phyloP scores from a whole-genome alignment of 2,888 invertebrate genomes.

The Campopleginae sp. region DNA sequence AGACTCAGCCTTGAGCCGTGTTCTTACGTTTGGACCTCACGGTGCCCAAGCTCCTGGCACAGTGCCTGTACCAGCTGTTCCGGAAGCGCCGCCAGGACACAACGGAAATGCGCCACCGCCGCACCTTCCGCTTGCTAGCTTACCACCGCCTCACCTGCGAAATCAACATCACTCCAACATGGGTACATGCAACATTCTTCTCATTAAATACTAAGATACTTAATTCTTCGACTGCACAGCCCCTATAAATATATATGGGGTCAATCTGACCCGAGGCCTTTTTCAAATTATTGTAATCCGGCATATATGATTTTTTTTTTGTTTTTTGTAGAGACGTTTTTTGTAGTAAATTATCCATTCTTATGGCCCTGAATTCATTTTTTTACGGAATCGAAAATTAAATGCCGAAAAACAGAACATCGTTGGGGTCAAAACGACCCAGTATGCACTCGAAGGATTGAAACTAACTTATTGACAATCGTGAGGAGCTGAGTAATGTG shows the following conservation, averaged over 20 bases:
- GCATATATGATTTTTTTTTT: too few species aligned
- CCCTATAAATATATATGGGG: too few species aligned
- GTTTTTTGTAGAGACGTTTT: too few species aligned
- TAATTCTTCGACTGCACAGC: too few species aligned
- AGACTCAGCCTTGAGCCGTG: constrained; percentile 88
- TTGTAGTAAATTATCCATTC: too few species aligned
- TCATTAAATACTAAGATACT: not conserved
- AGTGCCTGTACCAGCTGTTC: constrained; percentile 78
- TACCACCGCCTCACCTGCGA: constrained; percentile 82
- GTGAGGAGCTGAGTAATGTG: not conserved
- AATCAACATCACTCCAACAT: constrained; percentile 83
- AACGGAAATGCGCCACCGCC: constrained; percentile 83
- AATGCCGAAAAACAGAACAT: too few species aligned
- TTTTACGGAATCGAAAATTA: too few species aligned
- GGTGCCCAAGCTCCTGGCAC: constrained; percentile 81
- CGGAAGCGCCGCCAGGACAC: constrained; percentile 80
- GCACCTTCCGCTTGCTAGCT: constrained; percentile 81
- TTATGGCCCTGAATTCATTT: too few species aligned
- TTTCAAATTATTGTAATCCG: too few species aligned
- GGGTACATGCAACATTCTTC: constrained; percentile 74
- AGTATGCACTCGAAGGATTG: too few species aligned
- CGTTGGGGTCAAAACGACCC: too few species aligned
- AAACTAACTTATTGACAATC: not conserved
- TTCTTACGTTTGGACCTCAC: constrained; percentile 85
- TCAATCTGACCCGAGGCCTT: too few species aligned